Evolutionary conservation across 2,797 vertebrate genomes (phyloP), one percentile per base, ranked within the genome.

Genomic region (Lepus oiostolus): DNA sequence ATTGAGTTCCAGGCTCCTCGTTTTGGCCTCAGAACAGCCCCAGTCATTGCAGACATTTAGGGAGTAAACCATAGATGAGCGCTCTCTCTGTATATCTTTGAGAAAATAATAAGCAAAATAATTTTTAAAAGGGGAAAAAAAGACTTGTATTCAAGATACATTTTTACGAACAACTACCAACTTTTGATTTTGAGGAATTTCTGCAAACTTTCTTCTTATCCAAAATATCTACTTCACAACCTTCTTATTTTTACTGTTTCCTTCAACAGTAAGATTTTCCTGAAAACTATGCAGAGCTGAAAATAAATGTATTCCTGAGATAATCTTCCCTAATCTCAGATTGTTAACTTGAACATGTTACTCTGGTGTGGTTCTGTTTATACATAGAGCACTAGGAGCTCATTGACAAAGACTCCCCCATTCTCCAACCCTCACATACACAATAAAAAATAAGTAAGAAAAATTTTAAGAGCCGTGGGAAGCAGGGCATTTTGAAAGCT

Each of bases 321-420:
- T 90, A 82, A 90, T 70, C 50, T 7, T 87, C 72, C 72, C 58
- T 93, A 16, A 5, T 38, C 75, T 32, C 50, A 90, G 70, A 28
- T 71, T 93, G 93, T 47, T 85, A 93, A 87, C 84, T 87, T 93
- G 71, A 95, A 67, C 63, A 74, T 72, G 58, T 58, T 79, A 62
- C 17, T 93, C 47, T 65, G 8, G 2, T 58, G 2, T 86, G 13
- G 10, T 81, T 81, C 70, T 74, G 32, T 70, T 83, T 87, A 68
- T 24, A 88, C 85, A 32, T 65, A 91, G 85, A 89, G 35, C 54
- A 79, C 8, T 92, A 77, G 32, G 5, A 84, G 93, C 58, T 87
- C 76, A 85, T 8, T 77, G 87, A 76, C 87, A 94, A 72, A 72
- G 12, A 2, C 22, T 76, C 71, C 26, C 42, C n/a, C 32, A 47